Conservation (phyloP, 2,113 vertebrate species). For the Protobothrops flavoviridis region DNA sequence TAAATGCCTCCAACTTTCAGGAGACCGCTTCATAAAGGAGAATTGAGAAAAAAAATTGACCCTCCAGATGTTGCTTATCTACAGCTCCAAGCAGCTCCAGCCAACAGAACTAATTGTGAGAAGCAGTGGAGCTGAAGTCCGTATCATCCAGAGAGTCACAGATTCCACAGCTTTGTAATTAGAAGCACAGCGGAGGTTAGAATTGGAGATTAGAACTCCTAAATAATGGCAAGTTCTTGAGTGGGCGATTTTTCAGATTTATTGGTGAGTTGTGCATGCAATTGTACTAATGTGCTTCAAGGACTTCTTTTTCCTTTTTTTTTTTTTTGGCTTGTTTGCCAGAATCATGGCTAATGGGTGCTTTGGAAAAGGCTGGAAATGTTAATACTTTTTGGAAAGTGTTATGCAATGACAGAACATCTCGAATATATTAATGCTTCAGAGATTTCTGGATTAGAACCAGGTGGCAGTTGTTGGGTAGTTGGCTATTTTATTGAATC, state of each 20-base stretch:
- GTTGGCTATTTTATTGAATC: not conserved
- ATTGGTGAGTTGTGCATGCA: not conserved
- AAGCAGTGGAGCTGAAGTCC: not conserved
- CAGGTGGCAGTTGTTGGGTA: not conserved
- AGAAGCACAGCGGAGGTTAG: not conserved
- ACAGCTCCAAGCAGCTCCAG: not conserved
- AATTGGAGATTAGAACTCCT: not conserved
- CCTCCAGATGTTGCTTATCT: not conserved
- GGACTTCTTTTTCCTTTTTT: not conserved
- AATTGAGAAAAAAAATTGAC: not conserved
- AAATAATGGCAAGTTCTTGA: not conserved
- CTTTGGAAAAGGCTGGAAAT: not conserved
- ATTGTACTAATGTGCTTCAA: not conserved
- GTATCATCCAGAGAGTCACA: not conserved
- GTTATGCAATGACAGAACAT: not conserved
- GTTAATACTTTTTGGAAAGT: not conserved
- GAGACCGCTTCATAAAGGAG: not conserved
- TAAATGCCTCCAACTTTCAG: not conserved
- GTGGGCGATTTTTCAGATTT: not conserved
- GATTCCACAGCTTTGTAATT: not conserved
- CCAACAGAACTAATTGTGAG: not conserved
- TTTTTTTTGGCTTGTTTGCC: not conserved
- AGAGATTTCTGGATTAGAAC: not conserved
- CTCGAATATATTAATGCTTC: not conserved
- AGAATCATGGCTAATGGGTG: not conserved